Evolutionary conservation across 2,797 vertebrate genomes (phyloP).

Genomic region (Chelon labrosus): DNA sequence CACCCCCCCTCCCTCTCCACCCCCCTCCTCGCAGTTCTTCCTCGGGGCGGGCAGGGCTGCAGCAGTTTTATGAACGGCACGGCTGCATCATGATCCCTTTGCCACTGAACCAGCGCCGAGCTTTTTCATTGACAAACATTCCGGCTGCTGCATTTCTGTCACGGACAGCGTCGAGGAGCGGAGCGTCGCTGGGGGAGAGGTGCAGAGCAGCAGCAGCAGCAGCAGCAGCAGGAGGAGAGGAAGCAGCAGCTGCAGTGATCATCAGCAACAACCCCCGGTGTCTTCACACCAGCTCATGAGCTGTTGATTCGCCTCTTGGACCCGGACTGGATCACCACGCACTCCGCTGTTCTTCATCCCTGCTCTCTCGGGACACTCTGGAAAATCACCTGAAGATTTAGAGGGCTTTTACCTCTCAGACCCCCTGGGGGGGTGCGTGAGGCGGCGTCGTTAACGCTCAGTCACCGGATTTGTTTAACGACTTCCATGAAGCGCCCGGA

Average conservation of each 20-base stretch:
- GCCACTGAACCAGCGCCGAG: slow-evolving; percentile 51
- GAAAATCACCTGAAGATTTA: slow-evolving; percentile 37
- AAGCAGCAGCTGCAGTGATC: slow-evolving; percentile 61
- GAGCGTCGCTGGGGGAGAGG: slow-evolving; percentile 49
- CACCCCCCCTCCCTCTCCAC: too few relatives aligned
- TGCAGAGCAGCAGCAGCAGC: slow-evolving; percentile 54
- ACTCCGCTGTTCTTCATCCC: neutral
- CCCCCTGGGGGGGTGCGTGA: slow-evolving; percentile 32
- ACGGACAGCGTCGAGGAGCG: slow-evolving; percentile 61
- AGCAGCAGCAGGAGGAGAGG: slow-evolving; percentile 24
- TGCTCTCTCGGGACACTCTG: slow-evolving; percentile 60
- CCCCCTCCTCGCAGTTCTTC: slow-evolving; percentile 30
- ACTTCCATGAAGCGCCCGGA: slow-evolving; percentile 64
- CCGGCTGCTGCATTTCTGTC: slow-evolving; percentile 77
- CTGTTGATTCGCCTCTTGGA: slow-evolving; percentile 71
- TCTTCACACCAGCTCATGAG: slow-evolving; percentile 35
- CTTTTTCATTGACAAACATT: slow-evolving; percentile 73
- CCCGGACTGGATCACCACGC: slow-evolving; percentile 40
- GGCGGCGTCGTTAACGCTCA: slow-evolving; percentile 42
- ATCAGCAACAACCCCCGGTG: slow-evolving; percentile 39
- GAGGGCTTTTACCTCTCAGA: slow-evolving; percentile 44
- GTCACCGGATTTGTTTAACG: slow-evolving; percentile 53
- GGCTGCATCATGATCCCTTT: slow-evolving; percentile 69
- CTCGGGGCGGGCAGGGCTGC: slow-evolving; percentile 78
- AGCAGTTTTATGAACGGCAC: slow-evolving; percentile 76